Evolutionary conservation across 2,888 invertebrate species (phyloP), one percentile per base, ranked within the genome.

Genomic region (Willowsia nigromaculata): DNA sequence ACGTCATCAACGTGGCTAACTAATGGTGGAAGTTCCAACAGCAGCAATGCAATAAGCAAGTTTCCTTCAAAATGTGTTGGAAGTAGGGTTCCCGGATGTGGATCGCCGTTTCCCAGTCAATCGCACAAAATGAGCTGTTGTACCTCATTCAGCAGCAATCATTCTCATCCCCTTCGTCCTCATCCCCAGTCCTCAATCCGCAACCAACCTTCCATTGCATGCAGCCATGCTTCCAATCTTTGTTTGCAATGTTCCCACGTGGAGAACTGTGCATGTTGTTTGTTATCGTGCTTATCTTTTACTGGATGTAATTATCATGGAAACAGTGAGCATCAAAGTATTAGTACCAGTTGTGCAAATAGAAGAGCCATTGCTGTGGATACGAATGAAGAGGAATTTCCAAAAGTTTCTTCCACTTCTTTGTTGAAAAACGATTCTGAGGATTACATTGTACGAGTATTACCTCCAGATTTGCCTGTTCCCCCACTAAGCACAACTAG

Each of bases 401-500:
- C n/a, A n/a, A n/a, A n/a, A n/a, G n/a, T n/a, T n/a, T n/a, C n/a
- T n/a, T n/a, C n/a, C n/a, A n/a, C n/a, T n/a, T n/a, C n/a, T n/a
- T n/a, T n/a, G n/a, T n/a, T n/a, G n/a, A n/a, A n/a, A n/a, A n/a
- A n/a, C n/a, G n/a, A n/a, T n/a, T n/a, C n/a, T n/a, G n/a, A n/a
- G n/a, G n/a, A n/a, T 18, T 62, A 62, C 13, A 27, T 40, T 50
- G 85, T 76, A 30, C 71, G 43, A 6, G 13, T 43, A 5, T n/a
- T 71, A n/a, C 71, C 37, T 5, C 71, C 71, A 13, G 71, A 71
- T 25, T 3, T 76, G 6, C 59, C 71, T 5, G 56, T 88, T 22
- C 93, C 93, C 25, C 96, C 97, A 6, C 94, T 98, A 7, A 96
- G 95, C 93, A 96, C 98, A 0, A 95, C 95, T 85, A 95, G 98